Evolutionary conservation across 2,797 vertebrate species (phyloP).

Genomic region (Oryzias dopingdopingensis): DNA sequence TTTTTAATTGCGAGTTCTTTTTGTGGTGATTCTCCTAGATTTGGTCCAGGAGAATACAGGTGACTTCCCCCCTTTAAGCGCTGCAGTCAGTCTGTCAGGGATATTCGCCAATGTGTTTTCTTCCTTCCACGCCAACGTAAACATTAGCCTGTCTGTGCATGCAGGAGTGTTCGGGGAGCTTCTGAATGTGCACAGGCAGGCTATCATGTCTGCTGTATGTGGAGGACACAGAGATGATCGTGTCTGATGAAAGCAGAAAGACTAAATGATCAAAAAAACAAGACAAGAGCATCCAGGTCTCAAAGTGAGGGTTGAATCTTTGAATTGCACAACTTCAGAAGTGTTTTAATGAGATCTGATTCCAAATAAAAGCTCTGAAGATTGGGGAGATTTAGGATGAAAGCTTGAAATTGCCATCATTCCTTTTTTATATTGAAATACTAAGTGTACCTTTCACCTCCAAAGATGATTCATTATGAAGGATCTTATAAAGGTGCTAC

Average conservation of each 20-base stretch:
- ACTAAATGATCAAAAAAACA: slow-evolving; percentile 19
- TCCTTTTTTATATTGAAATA: slow-evolving; percentile 2
- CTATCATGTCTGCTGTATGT: slow-evolving; percentile 51
- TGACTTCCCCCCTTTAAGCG: slow-evolving; percentile 18
- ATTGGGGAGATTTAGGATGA: neutral
- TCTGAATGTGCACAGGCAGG: slow-evolving; percentile 40
- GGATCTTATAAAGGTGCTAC: slow-evolving; percentile 40
- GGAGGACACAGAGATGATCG: slow-evolving; percentile 28
- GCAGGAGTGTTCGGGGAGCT: slow-evolving; percentile 26
- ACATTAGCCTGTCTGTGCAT: slow-evolving; percentile 59
- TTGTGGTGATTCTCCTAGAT: slow-evolving; percentile 4
- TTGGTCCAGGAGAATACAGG: neutral
- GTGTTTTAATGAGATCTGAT: slow-evolving; percentile 13
- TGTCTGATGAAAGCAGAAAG: slow-evolving; percentile 51
- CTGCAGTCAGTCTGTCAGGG: slow-evolving; percentile 28
- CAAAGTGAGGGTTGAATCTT: slow-evolving; percentile 37
- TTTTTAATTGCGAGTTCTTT: too few species aligned
- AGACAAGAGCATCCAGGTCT: neutral
- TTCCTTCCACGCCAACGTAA: slow-evolving; percentile 63
- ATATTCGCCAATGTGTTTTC: slow-evolving; percentile 46
- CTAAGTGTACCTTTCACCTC: slow-evolving; percentile 3
- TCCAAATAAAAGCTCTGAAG: neutral
- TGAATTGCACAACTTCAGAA: slow-evolving; percentile 25
- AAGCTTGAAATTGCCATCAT: too few species aligned
- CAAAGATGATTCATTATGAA: slow-evolving; percentile 18